phyloP scores from a whole-genome alignment of 2,113 vertebrate species.

The Rafetus swinhoei region DNA sequence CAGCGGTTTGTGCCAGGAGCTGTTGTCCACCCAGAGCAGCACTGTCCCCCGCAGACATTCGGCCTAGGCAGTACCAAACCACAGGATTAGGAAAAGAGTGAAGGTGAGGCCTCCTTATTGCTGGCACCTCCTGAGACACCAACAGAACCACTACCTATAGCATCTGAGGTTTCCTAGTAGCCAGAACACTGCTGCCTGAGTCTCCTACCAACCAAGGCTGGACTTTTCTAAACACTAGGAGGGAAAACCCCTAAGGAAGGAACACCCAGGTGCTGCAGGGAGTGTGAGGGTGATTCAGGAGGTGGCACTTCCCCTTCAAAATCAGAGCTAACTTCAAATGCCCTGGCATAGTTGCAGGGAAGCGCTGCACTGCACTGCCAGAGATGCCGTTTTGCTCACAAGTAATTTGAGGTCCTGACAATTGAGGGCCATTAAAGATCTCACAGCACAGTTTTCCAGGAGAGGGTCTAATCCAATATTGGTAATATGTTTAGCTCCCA shows the following conservation, averaged over 20 bases:
- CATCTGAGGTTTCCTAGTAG: constrained; percentile 66
- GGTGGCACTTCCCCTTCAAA: constrained; percentile 31
- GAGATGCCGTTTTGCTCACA: constrained; percentile 15
- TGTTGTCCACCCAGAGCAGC: constrained; percentile 93
- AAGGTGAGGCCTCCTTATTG: constrained; percentile 46
- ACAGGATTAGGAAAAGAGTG: constrained; percentile 29
- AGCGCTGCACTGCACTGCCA: neutral
- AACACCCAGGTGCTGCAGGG: neutral
- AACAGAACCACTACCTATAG: constrained; percentile 64
- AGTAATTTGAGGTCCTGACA: neutral
- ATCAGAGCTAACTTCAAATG: constrained; percentile 20
- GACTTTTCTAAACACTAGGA: constrained; percentile 54
- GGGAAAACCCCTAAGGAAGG: constrained; percentile 36
- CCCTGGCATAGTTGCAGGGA: constrained; percentile 3
- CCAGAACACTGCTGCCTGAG: constrained; percentile 60
- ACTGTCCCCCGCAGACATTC: constrained; percentile 94
- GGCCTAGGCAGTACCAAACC: constrained; percentile 81
- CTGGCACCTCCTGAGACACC: constrained; percentile 58
- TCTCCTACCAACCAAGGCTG: constrained; percentile 59
- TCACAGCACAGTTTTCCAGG: neutral
- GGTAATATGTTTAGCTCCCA: neutral
- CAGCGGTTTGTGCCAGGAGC: constrained; percentile 91
- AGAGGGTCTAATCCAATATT: accelerated
- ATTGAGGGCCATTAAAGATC: neutral
- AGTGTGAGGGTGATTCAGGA: neutral